Base-by-base conservation (phyloP, 2,888 invertebrate genomes). In the Syrista parreyssii region DNA sequence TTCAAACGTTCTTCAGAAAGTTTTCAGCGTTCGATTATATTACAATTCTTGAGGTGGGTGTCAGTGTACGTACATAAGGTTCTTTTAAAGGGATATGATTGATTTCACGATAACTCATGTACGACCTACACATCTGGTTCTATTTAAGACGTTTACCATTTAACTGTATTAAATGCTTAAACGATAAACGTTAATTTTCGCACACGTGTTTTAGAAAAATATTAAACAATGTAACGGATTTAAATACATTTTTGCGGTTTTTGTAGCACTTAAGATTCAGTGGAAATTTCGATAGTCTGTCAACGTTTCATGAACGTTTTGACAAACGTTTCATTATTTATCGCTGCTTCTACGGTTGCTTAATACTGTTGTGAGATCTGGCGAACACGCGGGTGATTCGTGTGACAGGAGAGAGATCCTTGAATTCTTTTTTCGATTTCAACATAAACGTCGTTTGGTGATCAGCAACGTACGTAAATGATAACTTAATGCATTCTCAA, bases 401-500 rank as follows among this genome's bases (percentile, higher is more conserved):
- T 55, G 55, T 55, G 55, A 55, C 55, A 55, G 55, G 55, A 55
- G 31, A 31, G 31, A 31, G 11, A 71, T 31, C 31, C 9, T 15
- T 55, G 55, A 55, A 55, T 55, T 55, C 55, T 9, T 55, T 55
- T 55, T 55, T 9, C 23, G 9, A 55, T 55, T 55, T 71, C 31
- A n/a, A n/a, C n/a, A 71, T 71, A 32, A 71, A 31, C 32, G 31
- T 31, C 71, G 71, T 3, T 31, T 30, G 32, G 71, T 31, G 15
- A 23, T 71, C 31, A 31, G 12, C 31, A 31, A 12, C 71, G 32
- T 31, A 71, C 71, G 71, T 71, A 71, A 71, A 31, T 33, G 31
- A 33, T 71, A 71, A 55, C 23, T 55, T 71, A 71, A 71, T 71
- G 71, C 71, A 33, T 71, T 71, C 31, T 31, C 71, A 33, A 71